phyloP scores from a whole-genome alignment of 2,888 invertebrate genomes.

The Octonoba sinensis region DNA sequence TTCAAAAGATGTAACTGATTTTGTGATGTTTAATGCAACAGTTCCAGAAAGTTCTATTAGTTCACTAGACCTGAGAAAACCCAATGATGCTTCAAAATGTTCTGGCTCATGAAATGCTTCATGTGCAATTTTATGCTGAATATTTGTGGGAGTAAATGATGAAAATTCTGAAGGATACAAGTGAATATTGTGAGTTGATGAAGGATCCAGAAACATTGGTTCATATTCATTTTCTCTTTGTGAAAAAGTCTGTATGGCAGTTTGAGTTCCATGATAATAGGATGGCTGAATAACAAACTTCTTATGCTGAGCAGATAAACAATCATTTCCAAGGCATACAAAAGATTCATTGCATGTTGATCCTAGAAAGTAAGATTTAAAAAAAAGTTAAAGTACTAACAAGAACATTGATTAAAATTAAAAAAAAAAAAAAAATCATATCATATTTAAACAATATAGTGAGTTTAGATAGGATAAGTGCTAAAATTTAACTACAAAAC shows the following conservation, averaged over 20 bases:
- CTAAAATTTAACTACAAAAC: too few relatives aligned
- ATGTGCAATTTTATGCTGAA: not conserved
- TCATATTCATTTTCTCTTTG: not conserved
- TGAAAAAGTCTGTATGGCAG: slow-evolving; percentile 15
- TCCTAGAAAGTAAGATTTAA: slow-evolving; percentile 28
- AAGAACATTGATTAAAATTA: too few relatives aligned
- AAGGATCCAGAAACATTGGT: slow-evolving; percentile 2
- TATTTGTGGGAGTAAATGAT: slow-evolving; percentile 11
- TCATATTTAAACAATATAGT: too few relatives aligned
- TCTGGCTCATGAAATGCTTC: not conserved
- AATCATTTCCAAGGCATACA: slow-evolving; percentile 31
- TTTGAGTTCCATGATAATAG: not conserved
- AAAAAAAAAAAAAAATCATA: too few relatives aligned
- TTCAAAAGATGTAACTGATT: slow-evolving; percentile 17
- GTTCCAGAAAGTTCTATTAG: slow-evolving; percentile 1
- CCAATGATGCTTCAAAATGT: not conserved
- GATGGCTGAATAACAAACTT: slow-evolving; percentile 5
- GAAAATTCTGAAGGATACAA: slow-evolving; percentile 35
- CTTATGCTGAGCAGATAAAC: not conserved
- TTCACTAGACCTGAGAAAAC: not conserved
- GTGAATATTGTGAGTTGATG: slow-evolving; percentile 14
- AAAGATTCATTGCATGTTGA: slow-evolving; percentile 57
- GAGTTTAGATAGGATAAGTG: too few relatives aligned
- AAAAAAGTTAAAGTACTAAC: too few relatives aligned
- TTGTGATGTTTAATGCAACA: slow-evolving; percentile 17